A percentile compares a stretch with the other conserved stretches of the same genome.
phyloP scores from a whole-genome alignment of 1,140 invertebrate species.

The Cyclargus thomasi region DNA sequence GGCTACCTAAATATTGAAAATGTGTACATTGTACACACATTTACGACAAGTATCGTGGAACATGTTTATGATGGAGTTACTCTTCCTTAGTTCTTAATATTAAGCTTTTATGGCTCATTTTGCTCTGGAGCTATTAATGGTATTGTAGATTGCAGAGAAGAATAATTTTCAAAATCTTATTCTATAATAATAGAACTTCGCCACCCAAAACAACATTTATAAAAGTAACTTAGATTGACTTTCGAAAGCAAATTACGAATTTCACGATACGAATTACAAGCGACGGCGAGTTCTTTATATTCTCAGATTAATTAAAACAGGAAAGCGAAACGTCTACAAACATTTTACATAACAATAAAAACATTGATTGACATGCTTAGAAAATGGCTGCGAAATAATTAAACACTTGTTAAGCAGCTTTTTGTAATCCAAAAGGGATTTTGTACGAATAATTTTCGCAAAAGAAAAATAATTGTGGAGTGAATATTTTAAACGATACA shows the following conservation, averaged over 20 bases:
- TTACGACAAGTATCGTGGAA: too few relatives aligned
- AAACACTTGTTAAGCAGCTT: conserved; percentile 16
- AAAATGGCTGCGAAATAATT: background rate
- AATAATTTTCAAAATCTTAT: too few relatives aligned
- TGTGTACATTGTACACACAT: too few relatives aligned
- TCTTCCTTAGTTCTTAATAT: too few relatives aligned
- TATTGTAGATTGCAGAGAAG: too few relatives aligned
- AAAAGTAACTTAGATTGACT: background rate
- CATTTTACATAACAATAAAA: conserved; percentile 3
- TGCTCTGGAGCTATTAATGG: too few relatives aligned
- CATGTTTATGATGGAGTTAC: too few relatives aligned
- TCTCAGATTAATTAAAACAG: background rate
- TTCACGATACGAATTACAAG: background rate
- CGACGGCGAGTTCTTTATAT: background rate
- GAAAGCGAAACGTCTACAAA: background rate
- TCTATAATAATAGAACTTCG: too few relatives aligned
- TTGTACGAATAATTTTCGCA: conserved; percentile 11
- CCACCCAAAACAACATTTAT: background rate
- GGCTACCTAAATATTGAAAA: too few relatives aligned
- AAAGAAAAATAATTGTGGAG: conserved; percentile 22
- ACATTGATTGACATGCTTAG: background rate
- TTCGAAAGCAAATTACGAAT: background rate
- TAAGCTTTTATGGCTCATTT: too few relatives aligned
- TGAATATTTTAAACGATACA: conserved; percentile 29
- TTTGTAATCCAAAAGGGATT: conserved; percentile 15